Conservation (phyloP, 1,140 invertebrate species). For the Drosophila ohnishii region DNA sequence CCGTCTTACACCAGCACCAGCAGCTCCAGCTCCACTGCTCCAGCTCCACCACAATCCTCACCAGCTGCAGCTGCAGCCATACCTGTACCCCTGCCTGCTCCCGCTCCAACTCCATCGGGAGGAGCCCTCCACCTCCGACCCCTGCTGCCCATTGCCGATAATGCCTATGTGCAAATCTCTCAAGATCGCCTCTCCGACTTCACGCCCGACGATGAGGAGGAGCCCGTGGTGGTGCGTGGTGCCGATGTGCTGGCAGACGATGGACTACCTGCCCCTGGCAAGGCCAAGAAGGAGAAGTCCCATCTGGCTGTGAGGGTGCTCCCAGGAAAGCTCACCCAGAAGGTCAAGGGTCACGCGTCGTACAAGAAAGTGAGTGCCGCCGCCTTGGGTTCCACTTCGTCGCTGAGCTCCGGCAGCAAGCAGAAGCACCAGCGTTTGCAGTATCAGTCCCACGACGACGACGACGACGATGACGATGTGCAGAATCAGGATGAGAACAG, state of each 20-base stretch:
- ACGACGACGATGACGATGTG: slow-evolving; percentile 73
- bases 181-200: slow-evolving; percentile 82
- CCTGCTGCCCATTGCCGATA: slow-evolving; percentile 80
- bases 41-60: slow-evolving; percentile 19
- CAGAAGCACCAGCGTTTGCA: slow-evolving; percentile 78
- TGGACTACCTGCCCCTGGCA: slow-evolving; percentile 34
- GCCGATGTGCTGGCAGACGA: slow-evolving; percentile 62
- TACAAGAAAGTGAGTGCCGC: slow-evolving; percentile 72
- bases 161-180: slow-evolving; percentile 80
- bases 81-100: slow-evolving; percentile 3
- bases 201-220: slow-evolving; percentile 81
- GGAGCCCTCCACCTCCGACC: slow-evolving; percentile 47
- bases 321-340: slow-evolving; percentile 77
- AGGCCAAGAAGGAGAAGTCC: slow-evolving; percentile 80
- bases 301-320: slow-evolving; percentile 77
- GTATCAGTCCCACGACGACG: slow-evolving; percentile 76
- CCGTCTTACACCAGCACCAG: slow-evolving; percentile 42
- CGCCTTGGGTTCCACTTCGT: slow-evolving; percentile 66
- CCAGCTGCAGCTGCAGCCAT: too few relatives aligned
- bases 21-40: slow-evolving; percentile 18
- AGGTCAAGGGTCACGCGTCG: slow-evolving; percentile 76
- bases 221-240: slow-evolving; percentile 77
- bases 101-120: slow-evolving; percentile 18
- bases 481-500: slow-evolving; percentile 58
- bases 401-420: slow-evolving; percentile 71